Evolutionary conservation across 2,888 invertebrate genomes (phyloP).

Genomic region (Caenorhabditis parvicauda): DNA sequence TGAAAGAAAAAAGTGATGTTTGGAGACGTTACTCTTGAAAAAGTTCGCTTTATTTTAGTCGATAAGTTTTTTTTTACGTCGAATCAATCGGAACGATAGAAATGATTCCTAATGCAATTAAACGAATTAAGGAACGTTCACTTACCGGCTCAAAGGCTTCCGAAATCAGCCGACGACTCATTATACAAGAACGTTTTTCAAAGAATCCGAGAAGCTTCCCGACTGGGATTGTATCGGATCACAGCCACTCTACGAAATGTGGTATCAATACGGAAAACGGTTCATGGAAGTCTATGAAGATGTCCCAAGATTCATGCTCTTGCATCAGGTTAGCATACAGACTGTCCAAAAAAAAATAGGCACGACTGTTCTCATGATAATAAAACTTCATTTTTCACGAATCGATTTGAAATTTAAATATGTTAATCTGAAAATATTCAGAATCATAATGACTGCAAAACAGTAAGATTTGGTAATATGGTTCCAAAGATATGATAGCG

Average conservation of each 20-base stretch:
- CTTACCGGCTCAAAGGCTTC: conserved; percentile 85
- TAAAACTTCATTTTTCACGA: too few relatives aligned
- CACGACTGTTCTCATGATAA: too few relatives aligned
- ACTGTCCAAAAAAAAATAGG: too few relatives aligned
- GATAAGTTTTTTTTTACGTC: too few relatives aligned
- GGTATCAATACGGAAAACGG: conserved; percentile 65
- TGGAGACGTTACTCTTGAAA: too few relatives aligned
- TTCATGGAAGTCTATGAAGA: conserved; percentile 71
- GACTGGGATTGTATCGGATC: conserved; percentile 74
- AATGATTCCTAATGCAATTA: neutral
- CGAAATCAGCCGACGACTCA: conserved; percentile 81
- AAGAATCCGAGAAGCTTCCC: conserved; percentile 71
- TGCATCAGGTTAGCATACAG: conserved; percentile 71
- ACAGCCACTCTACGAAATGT: conserved; percentile 24
- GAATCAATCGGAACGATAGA: too few relatives aligned
- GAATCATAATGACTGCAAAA: too few relatives aligned
- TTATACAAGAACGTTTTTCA: conserved; percentile 79
- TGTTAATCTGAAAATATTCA: too few relatives aligned
- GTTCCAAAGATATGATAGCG: too few relatives aligned
- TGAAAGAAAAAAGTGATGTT: neutral
- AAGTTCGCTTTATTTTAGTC: too few relatives aligned
- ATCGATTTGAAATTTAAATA: too few relatives aligned
- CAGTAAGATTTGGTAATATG: too few relatives aligned
- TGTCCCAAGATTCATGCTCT: conserved; percentile 79
- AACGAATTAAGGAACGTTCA: conserved; percentile 71